Evolutionary conservation across 2,797 vertebrate species (phyloP), one percentile per base, ranked within the genome.

Genomic region (Sphenopsis melanotis): DNA sequence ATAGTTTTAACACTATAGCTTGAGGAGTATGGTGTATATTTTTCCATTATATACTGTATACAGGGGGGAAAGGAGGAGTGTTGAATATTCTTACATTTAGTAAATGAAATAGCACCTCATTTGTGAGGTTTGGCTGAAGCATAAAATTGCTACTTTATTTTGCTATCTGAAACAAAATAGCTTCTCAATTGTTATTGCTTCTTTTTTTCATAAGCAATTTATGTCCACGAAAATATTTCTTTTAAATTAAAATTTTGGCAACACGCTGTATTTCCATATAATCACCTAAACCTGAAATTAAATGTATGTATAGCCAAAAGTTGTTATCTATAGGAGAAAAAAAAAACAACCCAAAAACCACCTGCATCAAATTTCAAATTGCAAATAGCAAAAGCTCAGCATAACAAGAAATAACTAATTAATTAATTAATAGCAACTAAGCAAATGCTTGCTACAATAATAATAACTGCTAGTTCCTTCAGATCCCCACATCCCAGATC

Each of bases 381-480:
- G n/a, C 55, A 81, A 53, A 46, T 34, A 84, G 27, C 20, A 80
- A 30, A 44, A 69, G 22, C 20, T 89, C 20, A 55, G 32, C 66
- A n/a, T 77, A 68, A 36, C 26, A 83, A 42, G 12, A 46, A 68
- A 10, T 57, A 77, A 52, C 83, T 77, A 63, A 74, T 88, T 80
- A 46, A 46, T 80, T 85, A 32, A 92, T 82, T 93, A 72, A 50
- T 24, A 44, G 17, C 8, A 70, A 26, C 41, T 46, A 50, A 77
- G 24, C 17, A 88, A 65, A 39, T 72, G 13, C 24, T 70, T 53
- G 22, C 24, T 63, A 7, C 37, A 79, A 19, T 19, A 30, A 80
- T 91, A 60, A 52, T 69, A 11, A 66, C 70, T 89, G 21, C 44
- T 89, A 77, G 53, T 70, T 70, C 37, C 30, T 95, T 87, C 46